Evolutionary conservation across 2,797 vertebrate species (phyloP), one percentile per base, ranked within the genome.

Genomic region (Odontamblyopus lacepedii): DNA sequence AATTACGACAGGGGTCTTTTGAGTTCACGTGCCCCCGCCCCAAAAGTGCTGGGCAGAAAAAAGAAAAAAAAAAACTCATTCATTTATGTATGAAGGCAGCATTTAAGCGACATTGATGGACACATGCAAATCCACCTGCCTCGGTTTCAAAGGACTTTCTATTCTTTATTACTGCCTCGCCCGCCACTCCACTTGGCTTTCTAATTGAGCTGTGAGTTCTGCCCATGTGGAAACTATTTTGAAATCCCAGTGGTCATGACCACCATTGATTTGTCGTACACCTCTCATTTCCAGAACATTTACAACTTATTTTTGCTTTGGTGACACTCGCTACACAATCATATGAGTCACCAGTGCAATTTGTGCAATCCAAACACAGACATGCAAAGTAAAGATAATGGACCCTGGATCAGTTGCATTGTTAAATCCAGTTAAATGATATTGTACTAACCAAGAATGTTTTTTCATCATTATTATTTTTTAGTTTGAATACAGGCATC

Each of bases 171-270:
- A 18, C 18, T 51, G 16, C 30, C 2, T 30, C 23, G n/a, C 7
- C 27, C 3, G 15, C 6, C 27, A 9, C 44, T 44, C 57, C 13
- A 13, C 76, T 70, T 41, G 56, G 60, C 70, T 68, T 38, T 80
- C 78, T 89, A 86, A 90, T 89, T 88, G 84, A 83, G 81, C 78
- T 78, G 75, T 81, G 80, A 89, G 78, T 75, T 71, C 79, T 85
- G 82, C 82, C 85, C 89, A 91, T 89, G 87, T 92, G 91, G 89
- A 89, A 88, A 38, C 83, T 78, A 92, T 92, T 50, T 91, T 90
- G 70, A 86, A 87, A 89, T 87, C 89, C 87, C 87, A 35, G 74
- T 19, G 85, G 87, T 82, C 69, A 27, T 82, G 89, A 88, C 88
- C 85, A 55, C 75, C 56, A 8, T 78, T 76, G 83, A 86, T 84